Conservation (phyloP, 1,140 invertebrate genomes). For the Caenorhabditis tropicalis region DNA sequence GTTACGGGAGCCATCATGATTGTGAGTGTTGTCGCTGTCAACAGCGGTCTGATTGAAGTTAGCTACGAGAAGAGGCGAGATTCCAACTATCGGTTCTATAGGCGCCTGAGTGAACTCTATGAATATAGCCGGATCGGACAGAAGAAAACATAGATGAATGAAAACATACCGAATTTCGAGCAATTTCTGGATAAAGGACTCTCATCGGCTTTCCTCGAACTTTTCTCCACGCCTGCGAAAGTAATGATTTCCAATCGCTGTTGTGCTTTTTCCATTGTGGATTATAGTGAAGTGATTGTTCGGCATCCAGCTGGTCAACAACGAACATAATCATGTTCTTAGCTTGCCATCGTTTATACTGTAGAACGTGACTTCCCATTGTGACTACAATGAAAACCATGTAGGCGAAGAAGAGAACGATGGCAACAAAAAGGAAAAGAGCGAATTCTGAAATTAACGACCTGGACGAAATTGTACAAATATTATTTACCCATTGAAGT, state of each 20-base stretch:
- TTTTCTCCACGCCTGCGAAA: background rate
- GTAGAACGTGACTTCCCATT: background rate
- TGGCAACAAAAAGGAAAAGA: slow-evolving; percentile 1
- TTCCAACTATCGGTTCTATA: background rate
- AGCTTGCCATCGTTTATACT: slow-evolving; percentile 34
- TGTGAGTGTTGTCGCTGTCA: slow-evolving; percentile 22
- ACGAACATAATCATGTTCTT: slow-evolving; percentile 45
- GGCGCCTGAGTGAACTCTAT: background rate
- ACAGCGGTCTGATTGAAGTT: background rate
- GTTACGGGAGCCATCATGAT: slow-evolving; percentile 6
- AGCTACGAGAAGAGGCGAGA: background rate
- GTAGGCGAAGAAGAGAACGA: background rate
- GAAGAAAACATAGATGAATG: too few species aligned
- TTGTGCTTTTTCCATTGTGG: background rate
- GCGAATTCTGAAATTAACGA: slow-evolving; percentile 1
- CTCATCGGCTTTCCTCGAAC: background rate
- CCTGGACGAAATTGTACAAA: background rate
- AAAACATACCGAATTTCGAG: background rate
- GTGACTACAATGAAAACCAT: background rate
- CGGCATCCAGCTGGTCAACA: slow-evolving; percentile 35
- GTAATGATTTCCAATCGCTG: background rate
- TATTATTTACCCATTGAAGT: slow-evolving; percentile 10
- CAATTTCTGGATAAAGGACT: background rate
- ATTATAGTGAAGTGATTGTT: slow-evolving; percentile 10
- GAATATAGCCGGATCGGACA: too few species aligned